A percentile compares a stretch with the other conserved stretches of the same genome.
phyloP scores from a whole-genome alignment of 2,888 invertebrate species.

The Serrognathus titanus region DNA sequence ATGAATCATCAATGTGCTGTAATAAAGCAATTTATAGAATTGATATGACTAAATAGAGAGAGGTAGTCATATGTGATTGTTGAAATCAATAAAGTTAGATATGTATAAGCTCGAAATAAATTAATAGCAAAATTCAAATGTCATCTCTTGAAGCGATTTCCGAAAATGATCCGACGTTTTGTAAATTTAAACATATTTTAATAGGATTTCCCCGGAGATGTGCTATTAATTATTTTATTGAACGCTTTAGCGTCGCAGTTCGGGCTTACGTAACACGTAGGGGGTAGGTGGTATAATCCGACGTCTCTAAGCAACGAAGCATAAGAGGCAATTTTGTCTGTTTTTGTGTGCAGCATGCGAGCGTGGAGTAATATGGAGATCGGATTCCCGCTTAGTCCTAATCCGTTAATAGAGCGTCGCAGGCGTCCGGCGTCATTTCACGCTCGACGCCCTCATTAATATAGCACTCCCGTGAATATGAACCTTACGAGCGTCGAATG shows the following conservation, averaged over 20 bases:
- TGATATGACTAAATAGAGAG: no score
- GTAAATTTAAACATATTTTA: conserved; percentile 19
- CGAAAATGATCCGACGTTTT: neutral
- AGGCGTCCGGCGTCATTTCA: conserved; percentile 45
- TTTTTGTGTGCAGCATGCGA: conserved; percentile 36
- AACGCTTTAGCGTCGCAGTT: conserved; percentile 35
- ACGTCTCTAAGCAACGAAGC: conserved; percentile 40
- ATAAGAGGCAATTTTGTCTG: conserved; percentile 44
- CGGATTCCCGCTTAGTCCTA: conserved; percentile 43
- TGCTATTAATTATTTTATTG: conserved; percentile 49
- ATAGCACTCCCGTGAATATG: conserved; percentile 25
- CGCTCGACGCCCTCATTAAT: conserved; percentile 45
- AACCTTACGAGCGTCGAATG: conserved; percentile 15
- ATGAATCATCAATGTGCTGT: no score
- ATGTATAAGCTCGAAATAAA: no score
- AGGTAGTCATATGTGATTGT: no score
- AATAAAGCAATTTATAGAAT: no score
- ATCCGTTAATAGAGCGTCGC: conserved; percentile 45
- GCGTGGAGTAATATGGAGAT: conserved; percentile 44
- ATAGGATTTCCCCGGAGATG: conserved; percentile 34
- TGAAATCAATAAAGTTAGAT: no score
- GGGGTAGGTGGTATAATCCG: conserved; percentile 42
- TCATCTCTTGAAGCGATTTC: no score
- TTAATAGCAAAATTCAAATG: no score
- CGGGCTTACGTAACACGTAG: conserved; percentile 17